Percentiles rank a stretch among this genome's conserved stretches.
These are phyloP conservation scores for Lethrus apterus DNA, from an alignment of 1,140 invertebrate species.

Conservation along the genomic window DNA sequence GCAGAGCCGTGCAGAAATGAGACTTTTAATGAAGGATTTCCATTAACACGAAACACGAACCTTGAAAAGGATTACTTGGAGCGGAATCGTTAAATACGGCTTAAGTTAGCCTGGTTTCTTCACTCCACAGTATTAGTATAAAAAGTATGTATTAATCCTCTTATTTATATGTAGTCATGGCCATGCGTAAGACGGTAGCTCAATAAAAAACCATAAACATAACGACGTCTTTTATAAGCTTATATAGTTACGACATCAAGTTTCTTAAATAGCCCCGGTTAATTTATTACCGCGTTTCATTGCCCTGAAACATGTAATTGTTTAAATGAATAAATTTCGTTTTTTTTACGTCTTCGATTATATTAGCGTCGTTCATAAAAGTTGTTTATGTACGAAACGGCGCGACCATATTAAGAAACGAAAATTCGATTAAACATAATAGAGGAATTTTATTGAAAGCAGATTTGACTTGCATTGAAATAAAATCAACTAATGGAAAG, in stretches of 20 bases:
- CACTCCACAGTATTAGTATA: not conserved
- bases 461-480: too few relatives aligned
- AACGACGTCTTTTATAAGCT: conserved; percentile 12
- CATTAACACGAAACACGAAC: conserved; percentile 10
- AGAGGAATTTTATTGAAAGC: too few relatives aligned
- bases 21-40: too few relatives aligned
- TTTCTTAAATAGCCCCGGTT: conserved; percentile 10
- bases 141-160: conserved; percentile 3
- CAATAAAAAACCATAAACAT: conserved; percentile 12
- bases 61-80: conserved; percentile 11
- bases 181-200: conserved; percentile 9
- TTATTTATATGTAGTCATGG: conserved; percentile 10
- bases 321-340: conserved; percentile 12
- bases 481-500: too few relatives aligned
- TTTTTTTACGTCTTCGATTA: too few relatives aligned
- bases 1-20: too few relatives aligned
- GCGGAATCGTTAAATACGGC: conserved; percentile 11
- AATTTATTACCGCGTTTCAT: conserved; percentile 2
- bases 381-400: too few relatives aligned
- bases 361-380: too few relatives aligned
- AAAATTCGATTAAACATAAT: too few relatives aligned
- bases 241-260: conserved; percentile 10
- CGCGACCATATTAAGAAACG: too few relatives aligned
- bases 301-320: conserved; percentile 11
- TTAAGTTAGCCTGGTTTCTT: conserved; percentile 8